Evolutionary conservation across 2,113 vertebrate species (phyloP).

Genomic region (Osmerus eperlanus): DNA sequence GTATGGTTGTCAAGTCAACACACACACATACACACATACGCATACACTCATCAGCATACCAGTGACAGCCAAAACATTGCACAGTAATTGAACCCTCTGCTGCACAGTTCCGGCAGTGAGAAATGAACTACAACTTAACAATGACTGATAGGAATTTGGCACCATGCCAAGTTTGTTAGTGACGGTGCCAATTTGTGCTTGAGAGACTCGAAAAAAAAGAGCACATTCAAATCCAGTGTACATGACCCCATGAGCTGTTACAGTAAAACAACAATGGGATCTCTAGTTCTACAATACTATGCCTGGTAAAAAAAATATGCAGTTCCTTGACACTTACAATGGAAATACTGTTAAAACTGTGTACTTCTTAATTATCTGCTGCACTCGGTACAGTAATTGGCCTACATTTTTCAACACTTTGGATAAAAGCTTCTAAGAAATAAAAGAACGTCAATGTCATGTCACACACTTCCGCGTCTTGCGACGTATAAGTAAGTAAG

Average conservation of each 20-base stretch:
- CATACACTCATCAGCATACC: not conserved
- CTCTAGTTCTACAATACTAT: not conserved
- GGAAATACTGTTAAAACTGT: too few relatives aligned
- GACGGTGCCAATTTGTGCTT: not conserved
- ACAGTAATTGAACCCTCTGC: slow-evolving; percentile 56
- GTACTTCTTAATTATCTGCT: too few relatives aligned
- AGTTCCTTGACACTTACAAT: too few relatives aligned
- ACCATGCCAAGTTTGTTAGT: slow-evolving; percentile 49
- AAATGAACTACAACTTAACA: slow-evolving; percentile 44
- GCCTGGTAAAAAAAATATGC: not conserved
- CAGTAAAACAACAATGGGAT: too few relatives aligned
- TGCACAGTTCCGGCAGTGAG: slow-evolving; percentile 49
- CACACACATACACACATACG: not conserved
- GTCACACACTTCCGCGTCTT: too few relatives aligned
- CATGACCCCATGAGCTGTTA: too few relatives aligned
- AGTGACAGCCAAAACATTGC: slow-evolving; percentile 57
- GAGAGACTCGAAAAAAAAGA: not conserved
- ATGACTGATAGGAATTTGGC: slow-evolving; percentile 51
- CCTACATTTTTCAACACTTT: too few relatives aligned
- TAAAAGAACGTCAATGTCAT: too few relatives aligned
- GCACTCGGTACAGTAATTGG: too few relatives aligned
- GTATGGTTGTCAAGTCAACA: slow-evolving; percentile 24
- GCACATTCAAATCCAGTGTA: not conserved
- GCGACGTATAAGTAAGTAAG: too few relatives aligned
- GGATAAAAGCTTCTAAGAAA: too few relatives aligned